Conservation (phyloP, 1,140 invertebrate species). For the Megathymus violae region DNA sequence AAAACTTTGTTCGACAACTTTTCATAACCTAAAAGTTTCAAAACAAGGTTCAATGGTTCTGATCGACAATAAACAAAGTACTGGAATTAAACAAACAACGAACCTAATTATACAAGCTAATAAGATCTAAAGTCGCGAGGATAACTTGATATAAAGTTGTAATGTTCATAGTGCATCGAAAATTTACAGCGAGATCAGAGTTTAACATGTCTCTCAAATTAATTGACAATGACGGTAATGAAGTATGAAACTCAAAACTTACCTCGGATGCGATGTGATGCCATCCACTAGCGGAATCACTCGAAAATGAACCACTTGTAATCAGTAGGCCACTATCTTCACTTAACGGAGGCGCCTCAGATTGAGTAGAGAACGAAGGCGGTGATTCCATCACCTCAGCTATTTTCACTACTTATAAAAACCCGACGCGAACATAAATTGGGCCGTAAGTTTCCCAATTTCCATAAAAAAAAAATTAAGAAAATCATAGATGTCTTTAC, state of each 20-base stretch:
- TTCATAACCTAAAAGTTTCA: constrained; percentile 31
- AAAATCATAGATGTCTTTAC: constrained; percentile 55
- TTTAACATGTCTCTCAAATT: constrained; percentile 3
- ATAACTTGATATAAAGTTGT: constrained; percentile 23
- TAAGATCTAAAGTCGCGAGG: constrained; percentile 31
- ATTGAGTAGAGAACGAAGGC: constrained; percentile 85
- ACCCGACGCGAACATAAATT: constrained; percentile 60
- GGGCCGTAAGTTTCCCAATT: constrained; percentile 48
- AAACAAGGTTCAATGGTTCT: constrained; percentile 33
- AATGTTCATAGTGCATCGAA: constrained; percentile 17
- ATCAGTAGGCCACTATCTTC: constrained; percentile 86
- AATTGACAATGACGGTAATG: constrained; percentile 17
- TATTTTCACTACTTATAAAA: constrained; percentile 52
- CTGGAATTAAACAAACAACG: constrained; percentile 23
- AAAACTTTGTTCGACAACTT: constrained; percentile 30
- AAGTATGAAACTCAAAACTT: constrained; percentile 43
- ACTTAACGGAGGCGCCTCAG: constrained; percentile 84
- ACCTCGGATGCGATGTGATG: constrained; percentile 85
- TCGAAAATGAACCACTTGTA: constrained; percentile 86
- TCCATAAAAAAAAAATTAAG: constrained; percentile 58
- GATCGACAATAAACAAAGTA: constrained; percentile 32
- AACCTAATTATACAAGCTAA: constrained; percentile 30
- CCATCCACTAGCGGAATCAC: constrained; percentile 84
- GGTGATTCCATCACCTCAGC: constrained; percentile 84
- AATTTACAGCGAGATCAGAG: neutral